These are phyloP conservation scores for Drosophila cardini DNA, from an alignment of 1,140 invertebrate species.

Conservation along the genomic window DNA sequence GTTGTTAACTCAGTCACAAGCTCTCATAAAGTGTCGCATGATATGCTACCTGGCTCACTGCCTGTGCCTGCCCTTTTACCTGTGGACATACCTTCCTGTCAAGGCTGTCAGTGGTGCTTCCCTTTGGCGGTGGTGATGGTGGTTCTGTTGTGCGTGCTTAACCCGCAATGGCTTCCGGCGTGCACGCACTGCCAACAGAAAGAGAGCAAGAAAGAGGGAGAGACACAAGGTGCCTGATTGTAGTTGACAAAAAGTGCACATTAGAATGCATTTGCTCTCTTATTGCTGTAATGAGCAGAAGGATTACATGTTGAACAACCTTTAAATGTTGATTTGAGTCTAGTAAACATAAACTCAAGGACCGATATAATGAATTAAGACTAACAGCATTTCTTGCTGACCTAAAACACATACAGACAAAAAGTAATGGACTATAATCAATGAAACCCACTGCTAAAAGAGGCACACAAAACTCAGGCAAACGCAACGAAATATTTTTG, in stretches of 20 bases:
- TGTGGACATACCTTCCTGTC: constrained; percentile 17
- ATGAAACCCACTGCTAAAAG: constrained; percentile 34
- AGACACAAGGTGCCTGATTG: constrained; percentile 33
- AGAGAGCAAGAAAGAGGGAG: neutral
- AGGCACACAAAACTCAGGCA: constrained; percentile 27
- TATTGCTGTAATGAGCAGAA: constrained; percentile 57
- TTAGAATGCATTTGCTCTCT: constrained; percentile 51
- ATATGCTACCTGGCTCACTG: constrained; percentile 39
- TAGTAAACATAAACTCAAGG: constrained; percentile 24
- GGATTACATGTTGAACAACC: constrained; percentile 63
- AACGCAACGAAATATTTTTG: neutral
- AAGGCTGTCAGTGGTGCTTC: constrained; percentile 42
- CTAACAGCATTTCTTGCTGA: constrained; percentile 41
- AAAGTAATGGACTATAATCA: constrained; percentile 14
- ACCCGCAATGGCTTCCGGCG: constrained; percentile 75
- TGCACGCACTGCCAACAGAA: constrained; percentile 52
- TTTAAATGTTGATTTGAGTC: constrained; percentile 44
- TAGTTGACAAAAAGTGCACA: constrained; percentile 56
- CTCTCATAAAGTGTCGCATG: constrained; percentile 76
- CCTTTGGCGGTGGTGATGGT: constrained; percentile 16
- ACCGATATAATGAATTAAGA: constrained; percentile 23
- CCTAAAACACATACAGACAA: constrained; percentile 24
- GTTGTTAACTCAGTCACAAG: constrained; percentile 48
- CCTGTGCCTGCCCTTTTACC: neutral
- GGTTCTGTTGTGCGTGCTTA: constrained; percentile 49